Evolutionary conservation across 2,888 invertebrate genomes (phyloP), one percentile per base, ranked within the genome.

Genomic region (Dendrolimus pini): DNA sequence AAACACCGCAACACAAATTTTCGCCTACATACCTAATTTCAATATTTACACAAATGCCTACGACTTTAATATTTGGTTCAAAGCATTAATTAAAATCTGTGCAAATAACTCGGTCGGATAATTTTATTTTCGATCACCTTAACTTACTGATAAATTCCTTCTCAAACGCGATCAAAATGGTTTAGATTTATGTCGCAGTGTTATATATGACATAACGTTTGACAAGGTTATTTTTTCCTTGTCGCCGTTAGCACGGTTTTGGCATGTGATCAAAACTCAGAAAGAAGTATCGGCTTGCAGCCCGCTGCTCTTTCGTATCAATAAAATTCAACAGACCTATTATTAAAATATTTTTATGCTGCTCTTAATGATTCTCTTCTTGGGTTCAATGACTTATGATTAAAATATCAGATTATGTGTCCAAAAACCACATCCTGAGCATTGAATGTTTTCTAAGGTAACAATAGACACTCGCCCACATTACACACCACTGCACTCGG

Each of bases 141-240:
- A 47, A 47, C 8, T 47, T 47, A 47, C 12, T 12, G 47, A 10
- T 47, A 47, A 47, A 47, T 47, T 47, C 9, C 30, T 30, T 30
- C 47, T 47, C 47, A 47, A 47, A 47, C 9, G 47, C 65, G 62
- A 61, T 59, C 70, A 67, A 70, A 66, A 68, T 30, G 30, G 30
- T 30, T 9, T 9, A 47, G 69, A 68, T 74, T 72, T 72, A 75
- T 66, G 68, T 67, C 69, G 65, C 64, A 60, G 61, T 63, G 65
- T 73, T 69, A 71, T 72, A 72, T 70, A 66, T 77, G 78, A 73
- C 75, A 75, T 75, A 85, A 86, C 72, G 72, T 78, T 79, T 80
- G 84, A 86, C 85, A 85, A 71, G 75, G 79, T 80, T 86, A 87
- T 88, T 89, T 88, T 88, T 88, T 84, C 80, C 81, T 78, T 76